Percentiles rank a stretch among this genome's conserved stretches.
Conservation (phyloP, 2,113 vertebrate genomes). For the human region DNA sequence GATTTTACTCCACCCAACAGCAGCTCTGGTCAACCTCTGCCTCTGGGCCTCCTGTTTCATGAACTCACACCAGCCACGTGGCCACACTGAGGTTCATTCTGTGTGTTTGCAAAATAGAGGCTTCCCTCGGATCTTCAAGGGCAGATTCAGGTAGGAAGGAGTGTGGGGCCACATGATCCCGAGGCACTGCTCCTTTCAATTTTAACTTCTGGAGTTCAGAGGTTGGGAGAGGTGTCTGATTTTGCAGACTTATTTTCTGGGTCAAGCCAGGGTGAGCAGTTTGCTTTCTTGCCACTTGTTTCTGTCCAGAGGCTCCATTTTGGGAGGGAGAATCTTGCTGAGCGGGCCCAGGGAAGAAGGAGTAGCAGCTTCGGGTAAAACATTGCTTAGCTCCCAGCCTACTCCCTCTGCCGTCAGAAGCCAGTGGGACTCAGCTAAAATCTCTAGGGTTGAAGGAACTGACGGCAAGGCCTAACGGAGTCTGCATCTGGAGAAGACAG, state of each 20-base stretch:
- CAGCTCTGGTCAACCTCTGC: not conserved
- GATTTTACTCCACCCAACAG: not conserved
- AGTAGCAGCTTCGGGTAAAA: not conserved
- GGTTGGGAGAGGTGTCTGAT: not conserved
- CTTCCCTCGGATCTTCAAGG: not conserved
- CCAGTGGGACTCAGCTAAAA: not conserved
- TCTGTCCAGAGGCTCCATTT: not conserved
- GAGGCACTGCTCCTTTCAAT: not conserved
- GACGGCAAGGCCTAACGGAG: not conserved
- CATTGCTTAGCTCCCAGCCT: not conserved
- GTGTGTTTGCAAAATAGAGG: not conserved
- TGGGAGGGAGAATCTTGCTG: not conserved
- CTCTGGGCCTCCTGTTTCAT: not conserved
- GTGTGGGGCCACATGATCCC: not conserved
- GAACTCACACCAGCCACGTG: not conserved
- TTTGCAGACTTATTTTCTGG: not conserved
- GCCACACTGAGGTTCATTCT: not conserved
- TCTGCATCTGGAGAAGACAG: not conserved
- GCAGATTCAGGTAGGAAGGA: not conserved
- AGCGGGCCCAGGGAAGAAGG: not conserved
- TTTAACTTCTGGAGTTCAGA: conserved; percentile 53
- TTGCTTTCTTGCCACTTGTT: not conserved
- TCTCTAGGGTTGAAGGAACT: not conserved
- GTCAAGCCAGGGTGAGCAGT: not conserved
- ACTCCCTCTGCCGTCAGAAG: not conserved